Evolutionary conservation across 2,888 invertebrate genomes (phyloP).

Genomic region (Pseudococcus viburni): DNA sequence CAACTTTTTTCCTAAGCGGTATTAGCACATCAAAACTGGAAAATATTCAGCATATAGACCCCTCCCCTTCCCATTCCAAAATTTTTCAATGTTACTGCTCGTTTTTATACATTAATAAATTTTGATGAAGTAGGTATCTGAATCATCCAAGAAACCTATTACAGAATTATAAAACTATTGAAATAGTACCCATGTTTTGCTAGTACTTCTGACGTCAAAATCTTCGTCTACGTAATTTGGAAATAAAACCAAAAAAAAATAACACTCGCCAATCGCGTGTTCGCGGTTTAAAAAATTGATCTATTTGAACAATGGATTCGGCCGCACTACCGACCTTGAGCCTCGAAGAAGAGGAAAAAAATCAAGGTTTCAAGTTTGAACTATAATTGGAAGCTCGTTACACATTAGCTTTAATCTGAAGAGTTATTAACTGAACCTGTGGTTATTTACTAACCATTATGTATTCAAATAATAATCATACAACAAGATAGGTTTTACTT

Average conservation of each 20-base stretch:
- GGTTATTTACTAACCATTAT: constrained; percentile 14
- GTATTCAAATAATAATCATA: constrained; percentile 8
- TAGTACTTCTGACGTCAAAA: neutral
- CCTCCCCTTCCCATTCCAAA: too few species aligned
- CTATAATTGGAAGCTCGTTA: constrained; percentile 1
- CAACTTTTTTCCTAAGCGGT: too few species aligned
- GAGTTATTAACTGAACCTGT: neutral
- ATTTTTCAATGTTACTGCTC: too few species aligned
- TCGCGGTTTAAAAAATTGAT: constrained; percentile 21
- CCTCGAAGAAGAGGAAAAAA: neutral
- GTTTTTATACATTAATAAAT: too few species aligned
- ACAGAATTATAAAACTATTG: neutral
- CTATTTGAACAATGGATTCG: constrained; percentile 14
- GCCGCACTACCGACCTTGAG: neutral
- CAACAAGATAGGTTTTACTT: neutral
- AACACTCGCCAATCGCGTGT: constrained; percentile 1
- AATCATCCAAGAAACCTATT: neutral
- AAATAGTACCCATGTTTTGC: neutral
- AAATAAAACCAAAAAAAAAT: neutral
- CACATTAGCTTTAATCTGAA: constrained; percentile 16
- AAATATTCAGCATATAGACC: too few species aligned
- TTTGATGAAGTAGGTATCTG: too few species aligned
- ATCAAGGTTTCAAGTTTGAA: constrained; percentile 35
- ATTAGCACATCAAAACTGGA: too few species aligned
- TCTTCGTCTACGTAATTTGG: neutral